Evolutionary conservation across 2,113 vertebrate species (phyloP).

Genomic region (Trichechus manatus): DNA sequence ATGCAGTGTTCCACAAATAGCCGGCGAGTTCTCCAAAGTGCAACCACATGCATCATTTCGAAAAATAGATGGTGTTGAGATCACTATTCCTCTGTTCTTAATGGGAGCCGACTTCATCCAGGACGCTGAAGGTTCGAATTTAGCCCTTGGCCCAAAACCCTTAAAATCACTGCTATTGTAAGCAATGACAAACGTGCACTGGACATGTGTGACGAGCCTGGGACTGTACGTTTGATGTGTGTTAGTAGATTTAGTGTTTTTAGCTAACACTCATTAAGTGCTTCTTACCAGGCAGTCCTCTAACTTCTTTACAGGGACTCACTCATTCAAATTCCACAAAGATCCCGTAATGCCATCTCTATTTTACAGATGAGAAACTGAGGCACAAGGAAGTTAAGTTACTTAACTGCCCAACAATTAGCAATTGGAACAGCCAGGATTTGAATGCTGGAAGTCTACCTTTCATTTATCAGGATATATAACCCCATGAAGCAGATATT

Average conservation of each 20-base stretch:
- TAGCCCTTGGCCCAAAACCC: background rate
- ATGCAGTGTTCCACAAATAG: slow-evolving; percentile 41
- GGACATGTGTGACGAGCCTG: background rate
- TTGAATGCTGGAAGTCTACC: background rate
- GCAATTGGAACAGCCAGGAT: background rate
- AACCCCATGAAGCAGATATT: background rate
- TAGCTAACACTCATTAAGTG: background rate
- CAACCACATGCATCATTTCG: background rate
- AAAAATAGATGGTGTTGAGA: background rate
- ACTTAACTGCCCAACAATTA: background rate
- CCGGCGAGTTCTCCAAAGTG: background rate
- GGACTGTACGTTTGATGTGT: fast-evolving
- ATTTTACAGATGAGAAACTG: background rate
- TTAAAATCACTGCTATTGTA: background rate
- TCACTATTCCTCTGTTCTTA: background rate
- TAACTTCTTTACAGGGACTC: background rate
- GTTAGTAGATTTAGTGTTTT: background rate
- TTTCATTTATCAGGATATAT: background rate
- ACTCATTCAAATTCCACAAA: background rate
- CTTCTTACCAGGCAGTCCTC: background rate
- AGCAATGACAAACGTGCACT: fast-evolving
- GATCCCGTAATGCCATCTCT: background rate
- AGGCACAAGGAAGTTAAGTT: background rate
- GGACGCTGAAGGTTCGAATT: background rate
- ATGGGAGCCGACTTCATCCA: background rate